These are phyloP conservation scores for Archivesica marissinica DNA, from an alignment of 1,140 invertebrate genomes.

Conservation along the genomic window DNA sequence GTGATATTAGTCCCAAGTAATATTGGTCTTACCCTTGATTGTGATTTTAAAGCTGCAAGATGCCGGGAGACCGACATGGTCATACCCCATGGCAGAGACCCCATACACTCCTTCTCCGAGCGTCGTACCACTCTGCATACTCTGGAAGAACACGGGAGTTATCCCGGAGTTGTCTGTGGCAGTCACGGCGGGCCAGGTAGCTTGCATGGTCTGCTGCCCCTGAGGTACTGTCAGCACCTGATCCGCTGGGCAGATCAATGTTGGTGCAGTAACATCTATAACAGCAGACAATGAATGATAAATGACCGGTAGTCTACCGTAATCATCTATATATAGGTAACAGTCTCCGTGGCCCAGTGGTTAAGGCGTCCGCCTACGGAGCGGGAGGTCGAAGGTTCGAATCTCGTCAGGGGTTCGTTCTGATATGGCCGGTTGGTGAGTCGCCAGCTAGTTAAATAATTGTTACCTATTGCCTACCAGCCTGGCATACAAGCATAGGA, in stretches of 20 bases:
- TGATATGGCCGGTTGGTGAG: too few relatives aligned
- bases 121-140: conserved; percentile 64
- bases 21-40: conserved; percentile 67
- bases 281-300: conserved; percentile 9
- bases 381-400: too few relatives aligned
- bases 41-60: conserved; percentile 69
- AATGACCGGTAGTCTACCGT: too few relatives aligned
- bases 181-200: conserved; percentile 58
- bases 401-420: too few relatives aligned
- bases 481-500: too few relatives aligned
- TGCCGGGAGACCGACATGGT: conserved; percentile 53
- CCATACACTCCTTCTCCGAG: conserved; percentile 67
- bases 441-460: too few relatives aligned
- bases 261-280: conserved; percentile 64
- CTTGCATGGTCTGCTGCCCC: conserved; percentile 63
- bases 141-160: conserved; percentile 61
- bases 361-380: too few relatives aligned
- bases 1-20: too few relatives aligned
- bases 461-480: too few relatives aligned
- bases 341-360: too few relatives aligned
- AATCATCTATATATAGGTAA: too few relatives aligned
- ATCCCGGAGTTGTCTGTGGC: conserved; percentile 66
- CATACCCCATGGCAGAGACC: conserved; percentile 69
- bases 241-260: conserved; percentile 64
- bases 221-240: conserved; percentile 54